These are phyloP conservation scores for Beaufortia kweichowensis DNA, from an alignment of 2,113 vertebrate genomes.

Conservation along the genomic window DNA sequence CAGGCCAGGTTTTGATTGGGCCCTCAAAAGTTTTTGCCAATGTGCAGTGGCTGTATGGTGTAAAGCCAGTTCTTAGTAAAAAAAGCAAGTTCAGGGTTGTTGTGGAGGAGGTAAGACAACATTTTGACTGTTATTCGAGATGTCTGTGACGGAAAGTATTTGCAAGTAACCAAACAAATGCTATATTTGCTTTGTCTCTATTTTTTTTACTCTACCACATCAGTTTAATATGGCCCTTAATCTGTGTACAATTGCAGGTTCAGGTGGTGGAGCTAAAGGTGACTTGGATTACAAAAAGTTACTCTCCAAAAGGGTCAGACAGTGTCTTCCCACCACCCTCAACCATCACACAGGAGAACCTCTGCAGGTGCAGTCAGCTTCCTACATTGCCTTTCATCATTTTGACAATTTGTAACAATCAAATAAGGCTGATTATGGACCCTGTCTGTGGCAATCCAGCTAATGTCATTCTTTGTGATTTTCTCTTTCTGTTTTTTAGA, in stretches of 20 bases:
- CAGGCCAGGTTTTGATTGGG: slow-evolving; percentile 95
- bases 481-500: no score
- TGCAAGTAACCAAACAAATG: neutral
- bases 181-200: neutral
- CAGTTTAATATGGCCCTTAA: neutral
- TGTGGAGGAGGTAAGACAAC: slow-evolving; percentile 87
- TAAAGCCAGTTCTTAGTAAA: slow-evolving; percentile 95
- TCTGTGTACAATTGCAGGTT: slow-evolving; percentile 74
- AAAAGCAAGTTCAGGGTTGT: slow-evolving; percentile 98
- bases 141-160: neutral
- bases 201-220: neutral
- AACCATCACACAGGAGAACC: slow-evolving; percentile 89
- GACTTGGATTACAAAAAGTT: slow-evolving; percentile 99
- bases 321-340: slow-evolving; percentile 93
- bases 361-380: slow-evolving; percentile 78
- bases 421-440: no score
- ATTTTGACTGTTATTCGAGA: neutral
- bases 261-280: slow-evolving; percentile 95
- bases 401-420: neutral
- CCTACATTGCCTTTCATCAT: neutral
- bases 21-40: slow-evolving; percentile 96
- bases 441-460: no score
- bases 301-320: slow-evolving; percentile 93
- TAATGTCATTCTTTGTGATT: no score
- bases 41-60: slow-evolving; percentile 95